Evolutionary conservation across 2,113 vertebrate species (phyloP).

Genomic region (Ageneiosus marmoratus): DNA sequence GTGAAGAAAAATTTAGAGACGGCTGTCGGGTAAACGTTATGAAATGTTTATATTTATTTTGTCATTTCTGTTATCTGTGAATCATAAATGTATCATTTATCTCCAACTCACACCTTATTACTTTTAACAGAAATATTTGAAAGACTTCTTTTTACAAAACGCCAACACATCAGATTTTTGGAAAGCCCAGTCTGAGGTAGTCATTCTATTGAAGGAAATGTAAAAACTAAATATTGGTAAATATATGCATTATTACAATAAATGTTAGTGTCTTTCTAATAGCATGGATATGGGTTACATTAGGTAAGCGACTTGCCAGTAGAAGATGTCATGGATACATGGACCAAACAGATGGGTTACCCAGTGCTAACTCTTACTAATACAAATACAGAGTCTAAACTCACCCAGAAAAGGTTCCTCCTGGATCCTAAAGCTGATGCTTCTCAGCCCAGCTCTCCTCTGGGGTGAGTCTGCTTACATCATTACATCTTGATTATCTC

Average conservation of each 20-base stretch:
- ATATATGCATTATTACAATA: neutral
- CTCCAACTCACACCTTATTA: neutral
- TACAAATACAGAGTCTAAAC: slow-evolving; percentile 15
- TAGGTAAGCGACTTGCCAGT: slow-evolving; percentile 83
- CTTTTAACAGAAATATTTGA: slow-evolving; percentile 79
- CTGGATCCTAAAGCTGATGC: slow-evolving; percentile 80
- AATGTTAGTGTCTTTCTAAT: neutral
- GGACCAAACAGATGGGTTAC: slow-evolving; percentile 96
- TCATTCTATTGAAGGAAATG: neutral
- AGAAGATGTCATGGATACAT: slow-evolving; percentile 89
- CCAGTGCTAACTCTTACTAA: slow-evolving; percentile 79
- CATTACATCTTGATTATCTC: neutral
- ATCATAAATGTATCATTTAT: neutral
- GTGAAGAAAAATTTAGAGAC: slow-evolving; percentile 74
- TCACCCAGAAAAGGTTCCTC: slow-evolving; percentile 86
- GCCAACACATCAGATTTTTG: slow-evolving; percentile 92
- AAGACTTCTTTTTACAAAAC: slow-evolving; percentile 74
- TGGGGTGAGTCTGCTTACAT: slow-evolving; percentile 71
- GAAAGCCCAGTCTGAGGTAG: slow-evolving; percentile 79
- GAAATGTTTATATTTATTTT: neutral
- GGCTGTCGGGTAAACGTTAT: slow-evolving; percentile 78
- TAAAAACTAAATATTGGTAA: slow-evolving; percentile 15
- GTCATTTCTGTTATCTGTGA: neutral
- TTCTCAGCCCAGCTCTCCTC: slow-evolving; percentile 70
- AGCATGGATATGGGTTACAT: neutral